phyloP scores from a whole-genome alignment of 1,140 invertebrate species.

The Trichogramma pretiosum region DNA sequence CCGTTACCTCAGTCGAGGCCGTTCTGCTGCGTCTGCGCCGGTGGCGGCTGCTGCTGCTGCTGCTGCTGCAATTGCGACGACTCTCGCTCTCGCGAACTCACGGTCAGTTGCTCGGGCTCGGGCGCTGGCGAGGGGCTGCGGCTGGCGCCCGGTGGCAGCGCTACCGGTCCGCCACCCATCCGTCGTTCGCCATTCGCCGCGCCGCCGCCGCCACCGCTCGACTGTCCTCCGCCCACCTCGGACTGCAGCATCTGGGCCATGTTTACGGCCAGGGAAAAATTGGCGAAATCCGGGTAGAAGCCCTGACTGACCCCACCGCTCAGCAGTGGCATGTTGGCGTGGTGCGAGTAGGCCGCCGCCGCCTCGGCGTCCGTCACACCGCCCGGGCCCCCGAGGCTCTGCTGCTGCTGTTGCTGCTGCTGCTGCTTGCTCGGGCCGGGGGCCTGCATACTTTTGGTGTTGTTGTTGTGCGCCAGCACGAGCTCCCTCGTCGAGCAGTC shows the following conservation, averaged over 20 bases:
- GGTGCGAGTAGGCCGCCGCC: constrained; percentile 19
- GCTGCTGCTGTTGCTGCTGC: background rate
- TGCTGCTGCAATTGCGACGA: background rate
- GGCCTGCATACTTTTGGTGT: constrained; percentile 43
- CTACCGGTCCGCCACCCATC: no score
- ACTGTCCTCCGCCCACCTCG: constrained; percentile 64
- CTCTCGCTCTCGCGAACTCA: no score
- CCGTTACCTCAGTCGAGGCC: constrained; percentile 30
- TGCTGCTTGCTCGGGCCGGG: constrained; percentile 20
- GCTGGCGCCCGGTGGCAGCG: no score
- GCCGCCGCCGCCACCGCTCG: constrained; percentile 29
- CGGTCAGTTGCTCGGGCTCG: constrained; percentile 7
- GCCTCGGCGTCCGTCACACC: constrained; percentile 20
- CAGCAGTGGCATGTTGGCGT: constrained; percentile 61
- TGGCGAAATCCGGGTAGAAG: constrained; percentile 74
- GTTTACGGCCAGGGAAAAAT: constrained; percentile 72
- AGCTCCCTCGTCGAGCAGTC: constrained; percentile 65
- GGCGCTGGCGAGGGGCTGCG: no score
- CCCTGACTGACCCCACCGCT: constrained; percentile 44
- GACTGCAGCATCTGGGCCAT: constrained; percentile 75
- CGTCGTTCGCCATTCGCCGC: constrained; percentile 21
- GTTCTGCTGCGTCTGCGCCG: constrained; percentile 39
- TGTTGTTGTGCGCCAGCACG: constrained; percentile 52
- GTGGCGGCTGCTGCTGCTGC: constrained; percentile 23
- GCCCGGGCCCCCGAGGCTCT: background rate